Evolutionary conservation across 2,888 invertebrate genomes (phyloP), one percentile per base, ranked within the genome.

Genomic region (Ichneumoninae sp.): DNA sequence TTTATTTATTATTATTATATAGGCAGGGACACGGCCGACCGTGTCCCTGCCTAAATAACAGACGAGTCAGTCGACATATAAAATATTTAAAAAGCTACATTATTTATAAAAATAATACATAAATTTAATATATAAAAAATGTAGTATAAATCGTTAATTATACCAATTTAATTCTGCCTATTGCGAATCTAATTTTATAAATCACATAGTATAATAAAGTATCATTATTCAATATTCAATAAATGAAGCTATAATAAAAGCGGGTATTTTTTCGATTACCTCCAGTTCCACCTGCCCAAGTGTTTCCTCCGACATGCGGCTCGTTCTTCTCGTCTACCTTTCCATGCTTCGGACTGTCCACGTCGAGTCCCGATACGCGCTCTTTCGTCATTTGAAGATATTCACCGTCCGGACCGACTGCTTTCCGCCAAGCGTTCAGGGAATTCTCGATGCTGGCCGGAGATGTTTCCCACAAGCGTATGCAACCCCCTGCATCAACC

Each of bases 261-360:
- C 10, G 7, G 6, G 13, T 1, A 3, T n/a, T 22, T 3, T 22
- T 8, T 66, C 40, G 54, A n/a, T 22, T 87, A 30, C 98, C 98
- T 50, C 98, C 98, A 10, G 97, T 97, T 73, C 99, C 99, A 44
- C 99, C 98, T 66, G 99, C 98, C 99, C 99, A 99, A 0, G 97
- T 98, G 92, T 98, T 98, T 0, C 99, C 99, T 44, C 99, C 99
- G 60, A 98, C 98, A 94, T 99, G 99, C 0, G 99, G 98, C 65
- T 97, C 96, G 91, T 98, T 98, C 16, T 97, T 96, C 0, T 97
- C 96, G 93, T 99, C 99, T 19, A 97, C 96, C 94, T 98, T 98
- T 1, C 99, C 99, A 92, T 98, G 97, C 92, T 99, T 99, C 0
- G 99, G 99, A 0, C 95, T 95, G 6, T 96, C 96, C 5, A 96